Conservation (phyloP, 2,797 vertebrate species). For the Agapornis canus region DNA sequence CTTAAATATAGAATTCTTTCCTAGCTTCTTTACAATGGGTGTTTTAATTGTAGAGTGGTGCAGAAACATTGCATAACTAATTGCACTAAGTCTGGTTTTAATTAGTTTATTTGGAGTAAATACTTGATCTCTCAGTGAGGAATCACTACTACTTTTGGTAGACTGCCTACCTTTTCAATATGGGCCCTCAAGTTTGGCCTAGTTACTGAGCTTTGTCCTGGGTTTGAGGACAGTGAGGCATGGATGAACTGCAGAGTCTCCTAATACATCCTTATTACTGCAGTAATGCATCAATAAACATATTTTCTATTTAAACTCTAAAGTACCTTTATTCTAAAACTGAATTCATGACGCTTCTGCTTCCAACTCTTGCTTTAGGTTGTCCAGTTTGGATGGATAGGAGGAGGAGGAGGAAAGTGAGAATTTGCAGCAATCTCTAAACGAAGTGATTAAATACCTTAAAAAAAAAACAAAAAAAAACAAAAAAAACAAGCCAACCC, state of each 20-base stretch:
- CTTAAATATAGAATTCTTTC: slow-evolving; percentile 2
- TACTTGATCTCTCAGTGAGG: not conserved
- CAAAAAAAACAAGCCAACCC: not conserved
- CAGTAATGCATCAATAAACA: not conserved
- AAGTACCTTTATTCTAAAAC: not conserved
- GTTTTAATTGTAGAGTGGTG: slow-evolving; percentile 38
- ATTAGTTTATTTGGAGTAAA: slow-evolving; percentile 64
- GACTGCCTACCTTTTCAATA: not conserved
- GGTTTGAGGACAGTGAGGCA: not conserved
- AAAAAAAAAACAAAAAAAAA: not conserved
- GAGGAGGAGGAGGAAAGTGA: not conserved
- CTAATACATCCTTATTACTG: not conserved
- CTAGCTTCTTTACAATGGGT: slow-evolving; percentile 5
- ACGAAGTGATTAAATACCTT: not conserved
- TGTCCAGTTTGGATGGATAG: not conserved
- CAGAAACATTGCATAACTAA: slow-evolving; percentile 48
- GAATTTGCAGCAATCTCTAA: not conserved
- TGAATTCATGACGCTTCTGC: not conserved
- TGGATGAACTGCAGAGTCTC: not conserved
- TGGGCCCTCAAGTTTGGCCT: not conserved
- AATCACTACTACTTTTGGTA: not conserved
- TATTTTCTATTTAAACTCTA: not conserved
- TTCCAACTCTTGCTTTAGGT: not conserved
- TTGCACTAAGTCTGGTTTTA: slow-evolving; percentile 40
- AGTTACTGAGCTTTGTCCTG: not conserved